phyloP scores from a whole-genome alignment of 2,797 vertebrate genomes.

The Botia almorhae region DNA sequence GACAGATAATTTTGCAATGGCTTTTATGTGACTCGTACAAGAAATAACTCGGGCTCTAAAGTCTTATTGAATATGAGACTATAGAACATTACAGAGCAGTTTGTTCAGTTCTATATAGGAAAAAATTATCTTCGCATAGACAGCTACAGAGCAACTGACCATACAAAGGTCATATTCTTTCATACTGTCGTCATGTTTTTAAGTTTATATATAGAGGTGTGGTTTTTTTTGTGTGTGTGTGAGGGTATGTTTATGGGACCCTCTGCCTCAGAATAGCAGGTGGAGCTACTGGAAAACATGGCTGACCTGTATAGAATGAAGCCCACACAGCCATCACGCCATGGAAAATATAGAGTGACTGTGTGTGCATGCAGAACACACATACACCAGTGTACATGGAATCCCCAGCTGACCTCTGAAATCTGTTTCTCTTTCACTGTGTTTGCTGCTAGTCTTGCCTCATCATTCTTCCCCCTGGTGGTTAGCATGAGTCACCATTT shows the following conservation, averaged over 20 bases:
- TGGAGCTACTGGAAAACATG: constrained; percentile 24
- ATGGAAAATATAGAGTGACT: constrained; percentile 28
- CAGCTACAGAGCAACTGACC: too few relatives aligned
- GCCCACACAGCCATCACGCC: not conserved
- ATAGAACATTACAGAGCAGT: not conserved
- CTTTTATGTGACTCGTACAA: too few relatives aligned
- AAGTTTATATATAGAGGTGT: not conserved
- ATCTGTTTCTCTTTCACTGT: constrained; percentile 18
- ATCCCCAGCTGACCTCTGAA: constrained; percentile 43
- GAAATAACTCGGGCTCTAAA: not conserved
- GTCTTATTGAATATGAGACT: not conserved
- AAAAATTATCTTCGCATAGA: not conserved
- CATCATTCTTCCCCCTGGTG: constrained; percentile 47
- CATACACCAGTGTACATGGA: constrained; percentile 6
- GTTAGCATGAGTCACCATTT: constrained; percentile 37
- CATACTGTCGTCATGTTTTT: constrained; percentile 21
- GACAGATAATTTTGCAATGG: too few relatives aligned
- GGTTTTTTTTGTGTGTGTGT: constrained; percentile 6
- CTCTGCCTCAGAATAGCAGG: constrained; percentile 23
- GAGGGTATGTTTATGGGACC: not conserved
- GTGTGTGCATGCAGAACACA: not conserved
- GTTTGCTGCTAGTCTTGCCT: constrained; percentile 24
- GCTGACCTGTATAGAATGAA: constrained; percentile 6
- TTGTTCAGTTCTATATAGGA: not conserved
- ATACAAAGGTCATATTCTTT: not conserved